phyloP scores from a whole-genome alignment of 2,113 vertebrate genomes.

The Collichthys lucidus region DNA sequence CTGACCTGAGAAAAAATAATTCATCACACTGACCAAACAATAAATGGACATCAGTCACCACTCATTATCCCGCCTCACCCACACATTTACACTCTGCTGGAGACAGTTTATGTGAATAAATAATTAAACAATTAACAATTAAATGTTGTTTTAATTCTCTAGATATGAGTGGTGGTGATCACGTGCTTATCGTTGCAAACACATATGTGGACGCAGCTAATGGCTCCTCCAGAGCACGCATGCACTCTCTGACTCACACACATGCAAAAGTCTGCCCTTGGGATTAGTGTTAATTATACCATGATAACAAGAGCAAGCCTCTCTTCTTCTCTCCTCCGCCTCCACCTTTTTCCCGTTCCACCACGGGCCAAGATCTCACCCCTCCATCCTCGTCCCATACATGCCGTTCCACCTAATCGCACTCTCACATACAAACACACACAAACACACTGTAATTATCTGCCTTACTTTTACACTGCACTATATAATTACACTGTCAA shows the following conservation, averaged over 20 bases:
- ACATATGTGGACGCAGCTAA: slow-evolving; percentile 23
- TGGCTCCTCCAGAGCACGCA: background rate
- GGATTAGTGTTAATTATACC: slow-evolving; percentile 65
- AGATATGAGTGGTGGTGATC: background rate
- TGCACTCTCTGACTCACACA: slow-evolving; percentile 9
- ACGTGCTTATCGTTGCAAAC: slow-evolving; percentile 24
- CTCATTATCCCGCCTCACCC: slow-evolving; percentile 15
- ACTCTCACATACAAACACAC: background rate
- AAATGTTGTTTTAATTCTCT: background rate
- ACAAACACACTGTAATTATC: slow-evolving; percentile 56
- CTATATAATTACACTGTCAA: slow-evolving; percentile 66
- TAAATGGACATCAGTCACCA: slow-evolving; percentile 10
- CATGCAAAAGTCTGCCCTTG: slow-evolving; percentile 15
- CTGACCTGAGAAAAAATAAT: slow-evolving; percentile 44
- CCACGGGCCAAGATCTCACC: slow-evolving; percentile 18
- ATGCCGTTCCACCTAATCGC: slow-evolving; percentile 31
- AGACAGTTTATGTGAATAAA: background rate
- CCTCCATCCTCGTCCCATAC: slow-evolving; percentile 1
- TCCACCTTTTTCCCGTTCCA: slow-evolving; percentile 11
- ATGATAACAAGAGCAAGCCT: slow-evolving; percentile 30
- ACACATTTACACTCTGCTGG: slow-evolving; percentile 14
- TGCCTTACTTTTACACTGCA: slow-evolving; percentile 52
- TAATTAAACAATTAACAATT: too few species aligned
- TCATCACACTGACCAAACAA: slow-evolving; percentile 46
- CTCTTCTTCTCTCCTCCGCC: slow-evolving; percentile 19